phyloP scores from a whole-genome alignment of 2,797 vertebrate genomes.

The Hippopotamyrus pictus region DNA sequence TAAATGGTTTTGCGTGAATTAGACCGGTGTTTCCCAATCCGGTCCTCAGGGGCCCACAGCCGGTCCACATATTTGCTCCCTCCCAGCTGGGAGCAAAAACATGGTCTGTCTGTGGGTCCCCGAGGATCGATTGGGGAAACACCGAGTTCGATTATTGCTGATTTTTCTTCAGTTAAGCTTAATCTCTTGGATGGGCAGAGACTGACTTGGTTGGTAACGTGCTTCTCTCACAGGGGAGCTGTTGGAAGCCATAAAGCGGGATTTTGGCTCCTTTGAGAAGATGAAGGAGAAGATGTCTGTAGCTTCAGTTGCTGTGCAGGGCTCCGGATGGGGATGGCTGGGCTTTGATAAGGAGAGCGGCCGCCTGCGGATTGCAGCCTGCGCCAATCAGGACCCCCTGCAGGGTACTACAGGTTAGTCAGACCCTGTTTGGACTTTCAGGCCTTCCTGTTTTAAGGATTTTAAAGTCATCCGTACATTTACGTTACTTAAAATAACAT shows the following conservation, averaged over 20 bases:
- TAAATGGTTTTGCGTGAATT: background rate
- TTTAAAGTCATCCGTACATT: background rate
- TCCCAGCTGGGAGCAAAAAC: background rate
- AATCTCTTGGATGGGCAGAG: background rate
- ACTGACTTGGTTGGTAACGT: background rate
- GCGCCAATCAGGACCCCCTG: constrained; percentile 91
- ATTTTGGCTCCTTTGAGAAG: constrained; percentile 89
- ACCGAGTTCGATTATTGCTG: background rate
- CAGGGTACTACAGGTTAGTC: constrained; percentile 87
- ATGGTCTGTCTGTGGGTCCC: background rate
- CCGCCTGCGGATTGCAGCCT: constrained; percentile 74
- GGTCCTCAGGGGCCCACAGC: background rate
- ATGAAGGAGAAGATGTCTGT: constrained; percentile 89
- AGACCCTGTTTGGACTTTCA: background rate
- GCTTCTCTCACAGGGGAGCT: constrained; percentile 69
- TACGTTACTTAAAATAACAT: background rate
- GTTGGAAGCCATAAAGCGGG: constrained; percentile 83
- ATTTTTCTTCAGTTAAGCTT: background rate
- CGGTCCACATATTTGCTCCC: background rate
- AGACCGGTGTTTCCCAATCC: background rate
- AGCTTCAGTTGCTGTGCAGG: constrained; percentile 83
- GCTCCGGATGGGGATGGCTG: constrained; percentile 98
- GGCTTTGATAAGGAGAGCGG: constrained; percentile 80
- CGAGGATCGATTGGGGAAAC: background rate
- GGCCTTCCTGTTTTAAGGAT: background rate